These are phyloP conservation scores for Holotrichia oblita DNA, from an alignment of 1,140 invertebrate genomes.

Conservation along the genomic window DNA sequence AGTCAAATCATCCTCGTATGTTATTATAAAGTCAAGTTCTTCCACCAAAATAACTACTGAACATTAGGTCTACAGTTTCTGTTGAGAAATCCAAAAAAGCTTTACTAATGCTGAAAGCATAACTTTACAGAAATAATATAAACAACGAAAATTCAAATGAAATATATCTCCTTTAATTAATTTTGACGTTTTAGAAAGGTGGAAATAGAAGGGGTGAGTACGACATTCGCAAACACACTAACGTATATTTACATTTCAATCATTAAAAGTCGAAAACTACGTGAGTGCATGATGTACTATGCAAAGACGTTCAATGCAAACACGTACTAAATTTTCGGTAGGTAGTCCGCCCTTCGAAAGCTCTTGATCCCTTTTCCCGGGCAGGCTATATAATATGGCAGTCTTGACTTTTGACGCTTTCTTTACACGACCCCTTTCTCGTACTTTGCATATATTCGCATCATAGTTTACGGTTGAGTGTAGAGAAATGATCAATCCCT, in stretches of 20 bases:
- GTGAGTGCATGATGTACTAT: background rate
- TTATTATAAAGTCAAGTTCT: no score
- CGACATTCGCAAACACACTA: background rate
- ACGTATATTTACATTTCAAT: conserved; percentile 1
- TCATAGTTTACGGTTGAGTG: background rate
- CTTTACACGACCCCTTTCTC: background rate
- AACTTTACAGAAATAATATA: no score
- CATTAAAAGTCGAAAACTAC: background rate
- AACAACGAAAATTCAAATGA: no score
- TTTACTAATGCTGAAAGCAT: no score
- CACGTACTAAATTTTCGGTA: conserved; percentile 1
- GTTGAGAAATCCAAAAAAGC: no score
- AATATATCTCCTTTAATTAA: no score
- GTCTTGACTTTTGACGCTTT: conserved; percentile 6
- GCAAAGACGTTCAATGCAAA: conserved; percentile 1
- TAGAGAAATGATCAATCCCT: conserved; percentile 7
- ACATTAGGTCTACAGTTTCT: no score
- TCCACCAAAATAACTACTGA: no score
- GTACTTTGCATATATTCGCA: background rate
- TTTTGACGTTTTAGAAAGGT: no score
- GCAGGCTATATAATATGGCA: background rate
- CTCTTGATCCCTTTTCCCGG: background rate
- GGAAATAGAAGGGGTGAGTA: no score
- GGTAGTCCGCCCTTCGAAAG: background rate
- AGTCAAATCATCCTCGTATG: no score